Percentiles rank a stretch among this genome's conserved stretches.
Evolutionary conservation across 2,888 invertebrate species (phyloP).

Genomic region (Diaperis boleti): DNA sequence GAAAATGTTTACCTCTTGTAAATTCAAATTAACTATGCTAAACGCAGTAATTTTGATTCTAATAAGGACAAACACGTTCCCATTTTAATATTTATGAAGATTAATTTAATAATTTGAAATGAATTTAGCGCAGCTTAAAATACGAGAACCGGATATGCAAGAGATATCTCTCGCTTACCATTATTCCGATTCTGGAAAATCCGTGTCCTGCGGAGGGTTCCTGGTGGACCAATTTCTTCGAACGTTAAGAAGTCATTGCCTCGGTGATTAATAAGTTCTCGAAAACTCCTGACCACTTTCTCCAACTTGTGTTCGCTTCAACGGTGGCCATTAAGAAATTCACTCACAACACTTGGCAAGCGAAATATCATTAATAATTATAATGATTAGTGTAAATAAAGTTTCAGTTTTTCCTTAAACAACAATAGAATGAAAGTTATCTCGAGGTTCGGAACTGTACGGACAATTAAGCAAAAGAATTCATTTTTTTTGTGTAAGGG

Average conservation of each 20-base stretch:
- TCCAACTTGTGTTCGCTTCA: conserved; percentile 56
- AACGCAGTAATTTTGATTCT: no score
- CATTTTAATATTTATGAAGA: no score
- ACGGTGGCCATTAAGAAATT: conserved; percentile 51
- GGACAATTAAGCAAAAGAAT: no score
- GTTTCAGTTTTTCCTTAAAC: conserved; percentile 16
- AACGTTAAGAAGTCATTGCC: conserved; percentile 60
- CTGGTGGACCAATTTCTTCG: conserved; percentile 45
- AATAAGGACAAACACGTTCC: no score
- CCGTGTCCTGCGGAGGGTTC: conserved; percentile 11
- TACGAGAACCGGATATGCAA: conserved; percentile 23
- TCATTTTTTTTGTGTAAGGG: no score
- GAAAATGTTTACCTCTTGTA: background rate
- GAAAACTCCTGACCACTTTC: conserved; percentile 64
- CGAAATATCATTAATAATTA: conserved; percentile 40
- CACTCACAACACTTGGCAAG: conserved; percentile 39
- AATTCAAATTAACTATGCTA: background rate
- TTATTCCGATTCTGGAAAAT: conserved; percentile 21
- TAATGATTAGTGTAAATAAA: conserved; percentile 21
- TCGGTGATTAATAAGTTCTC: conserved; percentile 61
- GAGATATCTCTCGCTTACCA: conserved; percentile 3
- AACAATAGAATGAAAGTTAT: conserved; percentile 38
- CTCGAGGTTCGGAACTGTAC: no score
- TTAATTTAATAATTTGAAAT: background rate
- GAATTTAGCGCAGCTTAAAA: conserved; percentile 11